These are phyloP conservation scores for Embiotoca jacksoni DNA, from an alignment of 2,113 vertebrate species.

Conservation along the genomic window DNA sequence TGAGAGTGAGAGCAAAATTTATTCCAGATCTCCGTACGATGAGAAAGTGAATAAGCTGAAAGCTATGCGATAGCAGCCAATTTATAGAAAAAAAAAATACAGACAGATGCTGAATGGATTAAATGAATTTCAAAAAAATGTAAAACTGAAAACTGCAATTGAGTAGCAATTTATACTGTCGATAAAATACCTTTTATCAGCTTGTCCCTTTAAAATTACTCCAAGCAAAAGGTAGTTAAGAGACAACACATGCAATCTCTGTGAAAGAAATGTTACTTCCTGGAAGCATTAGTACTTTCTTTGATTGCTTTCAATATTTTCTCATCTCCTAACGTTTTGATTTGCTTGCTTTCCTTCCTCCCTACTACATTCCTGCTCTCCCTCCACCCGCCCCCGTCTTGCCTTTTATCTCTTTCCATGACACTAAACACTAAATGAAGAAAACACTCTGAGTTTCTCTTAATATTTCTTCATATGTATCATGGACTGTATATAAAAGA, in stretches of 20 bases:
- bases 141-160: constrained; percentile 1
- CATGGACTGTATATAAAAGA: too few species aligned
- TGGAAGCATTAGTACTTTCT: not conserved
- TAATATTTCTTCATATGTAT: not conserved
- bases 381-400: not conserved
- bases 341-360: not conserved
- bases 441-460: not conserved
- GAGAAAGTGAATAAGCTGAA: not conserved
- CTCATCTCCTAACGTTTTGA: not conserved
- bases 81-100: not conserved
- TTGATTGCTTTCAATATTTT: too few species aligned
- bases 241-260: not conserved
- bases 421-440: constrained; percentile 8
- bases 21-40: constrained; percentile 28
- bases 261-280: not conserved
- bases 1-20: not conserved
- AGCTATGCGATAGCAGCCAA: not conserved
- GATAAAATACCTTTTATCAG: not conserved
- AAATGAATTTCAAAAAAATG: not conserved
- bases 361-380: not conserved
- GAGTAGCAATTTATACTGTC: constrained; percentile 4
- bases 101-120: constrained; percentile 14
- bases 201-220: not conserved
- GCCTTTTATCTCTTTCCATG: constrained; percentile 19
- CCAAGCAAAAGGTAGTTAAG: not conserved